Evolutionary conservation across 2,113 vertebrate species (phyloP).

Genomic region (Prunella himalayana): DNA sequence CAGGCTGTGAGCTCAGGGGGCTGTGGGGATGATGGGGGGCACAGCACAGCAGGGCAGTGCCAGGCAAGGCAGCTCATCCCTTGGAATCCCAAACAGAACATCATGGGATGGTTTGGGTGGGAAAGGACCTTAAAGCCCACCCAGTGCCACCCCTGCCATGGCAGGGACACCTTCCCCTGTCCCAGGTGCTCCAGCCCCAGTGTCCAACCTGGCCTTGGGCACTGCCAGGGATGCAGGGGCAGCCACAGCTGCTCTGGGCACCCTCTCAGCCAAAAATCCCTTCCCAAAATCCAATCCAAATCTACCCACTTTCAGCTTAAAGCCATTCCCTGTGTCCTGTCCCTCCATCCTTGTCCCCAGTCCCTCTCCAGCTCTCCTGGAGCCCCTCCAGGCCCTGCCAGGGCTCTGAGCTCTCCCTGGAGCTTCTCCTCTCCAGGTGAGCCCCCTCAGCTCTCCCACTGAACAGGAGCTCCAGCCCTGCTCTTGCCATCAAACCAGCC

Average conservation of each 20-base stretch:
- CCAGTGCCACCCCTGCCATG: background rate
- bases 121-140: fast-evolving
- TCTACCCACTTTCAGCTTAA: fast-evolving
- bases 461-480: background rate
- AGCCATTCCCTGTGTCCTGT: background rate
- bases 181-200: background rate
- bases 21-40: fast-evolving
- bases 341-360: background rate
- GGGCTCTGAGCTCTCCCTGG: background rate
- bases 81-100: background rate
- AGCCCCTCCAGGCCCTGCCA: fast-evolving
- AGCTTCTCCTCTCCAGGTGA: background rate
- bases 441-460: background rate
- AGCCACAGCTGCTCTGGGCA: background rate
- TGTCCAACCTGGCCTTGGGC: background rate
- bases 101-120: background rate
- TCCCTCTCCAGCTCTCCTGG: background rate
- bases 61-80: background rate
- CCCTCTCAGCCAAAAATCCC: too few relatives aligned
- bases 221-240: background rate
- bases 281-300: fast-evolving
- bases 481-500: background rate
- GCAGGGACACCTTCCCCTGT: background rate
- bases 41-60: background rate
- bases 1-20: background rate